A percentile compares a stretch with the other conserved stretches of the same genome.
These are phyloP conservation scores for Plutella xylostella DNA, from an alignment of 2,888 invertebrate species.

Conservation along the genomic window DNA sequence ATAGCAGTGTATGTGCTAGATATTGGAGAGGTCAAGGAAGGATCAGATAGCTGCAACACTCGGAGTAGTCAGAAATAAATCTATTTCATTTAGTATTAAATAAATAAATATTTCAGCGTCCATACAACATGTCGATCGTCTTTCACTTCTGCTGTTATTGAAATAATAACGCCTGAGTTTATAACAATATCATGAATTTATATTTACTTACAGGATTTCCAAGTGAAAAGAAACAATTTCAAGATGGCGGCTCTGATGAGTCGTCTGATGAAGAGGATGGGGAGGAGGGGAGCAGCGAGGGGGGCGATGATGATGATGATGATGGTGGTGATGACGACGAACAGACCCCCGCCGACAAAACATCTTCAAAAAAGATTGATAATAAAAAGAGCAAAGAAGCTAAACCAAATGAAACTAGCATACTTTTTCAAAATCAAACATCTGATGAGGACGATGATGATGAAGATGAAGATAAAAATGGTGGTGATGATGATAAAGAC, in stretches of 20 bases:
- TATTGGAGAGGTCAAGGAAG: too few species aligned
- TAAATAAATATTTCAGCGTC: too few species aligned
- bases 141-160: too few species aligned
- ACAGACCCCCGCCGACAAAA: slow-evolving; percentile 20
- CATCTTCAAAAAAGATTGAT: slow-evolving; percentile 21
- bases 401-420: slow-evolving; percentile 1
- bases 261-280: slow-evolving; percentile 37
- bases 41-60: too few species aligned
- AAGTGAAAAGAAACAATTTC: slow-evolving; percentile 45
- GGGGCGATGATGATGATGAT: slow-evolving; percentile 28
- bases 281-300: slow-evolving; percentile 34
- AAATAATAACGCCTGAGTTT: too few species aligned
- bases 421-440: background rate
- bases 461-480: slow-evolving; percentile 15
- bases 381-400: slow-evolving; percentile 13
- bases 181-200: too few species aligned
- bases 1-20: too few species aligned
- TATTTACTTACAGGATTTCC: too few species aligned
- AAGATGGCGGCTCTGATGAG: slow-evolving; percentile 52
- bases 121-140: too few species aligned
- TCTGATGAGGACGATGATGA: slow-evolving; percentile 17
- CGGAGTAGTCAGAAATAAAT: too few species aligned
- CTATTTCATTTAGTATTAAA: too few species aligned
- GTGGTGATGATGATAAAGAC: slow-evolving; percentile 15
- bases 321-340: slow-evolving; percentile 12